Percentiles rank a stretch among this genome's conserved stretches.
phyloP scores from a whole-genome alignment of 2,888 invertebrate genomes.

The Cantharis flavilabris region DNA sequence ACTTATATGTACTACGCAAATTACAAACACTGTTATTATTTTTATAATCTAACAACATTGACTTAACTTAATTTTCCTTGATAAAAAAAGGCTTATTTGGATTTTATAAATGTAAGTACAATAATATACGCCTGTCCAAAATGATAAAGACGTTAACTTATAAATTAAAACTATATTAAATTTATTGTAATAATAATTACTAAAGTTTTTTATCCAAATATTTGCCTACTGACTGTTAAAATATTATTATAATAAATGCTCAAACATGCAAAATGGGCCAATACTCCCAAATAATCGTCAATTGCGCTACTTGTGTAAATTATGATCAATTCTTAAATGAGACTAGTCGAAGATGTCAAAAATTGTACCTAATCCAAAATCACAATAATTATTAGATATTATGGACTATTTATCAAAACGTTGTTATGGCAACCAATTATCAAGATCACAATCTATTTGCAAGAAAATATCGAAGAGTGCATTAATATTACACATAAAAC shows the following conservation, averaged over 20 bases:
- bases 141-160: constrained; percentile 6
- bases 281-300: too few species aligned
- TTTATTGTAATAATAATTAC: not conserved
- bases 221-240: not conserved
- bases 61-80: constrained; percentile 9
- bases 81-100: constrained; percentile 6
- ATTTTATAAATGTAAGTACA: not conserved
- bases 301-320: too few species aligned
- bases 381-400: not conserved
- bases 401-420: not conserved
- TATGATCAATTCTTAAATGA: too few species aligned
- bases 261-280: too few species aligned
- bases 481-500: not conserved
- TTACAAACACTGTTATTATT: not conserved
- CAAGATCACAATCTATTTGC: not conserved
- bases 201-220: not conserved
- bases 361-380: too few species aligned
- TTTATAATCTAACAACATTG: not conserved
- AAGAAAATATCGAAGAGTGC: not conserved
- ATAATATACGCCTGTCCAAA: not conserved
- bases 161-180: not conserved
- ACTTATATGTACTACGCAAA: not conserved
- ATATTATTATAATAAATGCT: not conserved
- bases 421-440: not conserved
- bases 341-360: too few species aligned